These are phyloP conservation scores for Centropus bengalensis DNA, from an alignment of 2,113 vertebrate species.

Conservation along the genomic window DNA sequence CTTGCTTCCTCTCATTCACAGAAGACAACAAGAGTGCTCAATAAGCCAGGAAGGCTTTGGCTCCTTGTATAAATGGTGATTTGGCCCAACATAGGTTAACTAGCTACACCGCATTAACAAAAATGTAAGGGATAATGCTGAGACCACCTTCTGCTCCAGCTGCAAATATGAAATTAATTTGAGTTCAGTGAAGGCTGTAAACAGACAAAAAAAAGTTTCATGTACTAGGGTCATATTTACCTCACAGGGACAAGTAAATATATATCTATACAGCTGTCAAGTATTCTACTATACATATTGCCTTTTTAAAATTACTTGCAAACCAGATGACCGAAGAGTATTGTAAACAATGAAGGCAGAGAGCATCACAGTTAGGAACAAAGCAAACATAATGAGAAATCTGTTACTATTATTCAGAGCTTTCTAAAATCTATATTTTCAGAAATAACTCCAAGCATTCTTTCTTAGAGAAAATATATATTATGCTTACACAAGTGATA, in stretches of 20 bases:
- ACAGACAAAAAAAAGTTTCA: neutral
- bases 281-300: neutral
- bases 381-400: neutral
- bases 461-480: neutral
- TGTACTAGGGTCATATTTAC: neutral
- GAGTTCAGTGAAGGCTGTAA: neutral
- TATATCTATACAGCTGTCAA: neutral
- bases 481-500: neutral
- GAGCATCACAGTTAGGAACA: neutral
- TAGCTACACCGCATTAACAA: neutral
- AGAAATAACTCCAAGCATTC: neutral
- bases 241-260: neutral
- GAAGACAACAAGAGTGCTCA: neutral
- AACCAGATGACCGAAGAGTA: neutral
- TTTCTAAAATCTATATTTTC: neutral
- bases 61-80: neutral
- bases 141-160: neutral
- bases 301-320: neutral
- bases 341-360: neutral
- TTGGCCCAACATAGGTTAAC: neutral
- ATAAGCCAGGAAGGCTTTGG: neutral
- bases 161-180: neutral
- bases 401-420: neutral
- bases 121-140: neutral
- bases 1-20: neutral